Conservation (phyloP, 2,113 vertebrate species). For the Malurus melanocephalus region DNA sequence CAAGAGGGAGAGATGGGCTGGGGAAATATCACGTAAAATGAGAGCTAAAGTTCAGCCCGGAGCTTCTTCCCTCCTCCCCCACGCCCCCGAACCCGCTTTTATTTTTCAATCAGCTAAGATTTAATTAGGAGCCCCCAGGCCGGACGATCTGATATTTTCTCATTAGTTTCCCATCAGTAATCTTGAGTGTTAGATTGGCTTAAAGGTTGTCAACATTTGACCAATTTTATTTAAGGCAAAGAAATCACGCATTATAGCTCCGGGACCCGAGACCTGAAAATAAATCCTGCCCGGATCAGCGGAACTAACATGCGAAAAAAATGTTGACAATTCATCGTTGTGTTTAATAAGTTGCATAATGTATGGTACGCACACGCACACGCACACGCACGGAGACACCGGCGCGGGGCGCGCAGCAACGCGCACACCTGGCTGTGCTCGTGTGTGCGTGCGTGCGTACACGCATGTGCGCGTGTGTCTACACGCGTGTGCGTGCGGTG, state of each 20-base stretch:
- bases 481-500: rapidly evolving
- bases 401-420: neutral
- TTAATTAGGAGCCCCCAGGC: conserved; percentile 92
- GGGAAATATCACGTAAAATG: conserved; percentile 78
- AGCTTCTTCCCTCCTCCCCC: conserved; percentile 63
- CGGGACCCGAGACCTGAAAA: conserved; percentile 73
- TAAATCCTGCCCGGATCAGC: conserved; percentile 82
- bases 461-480: no score
- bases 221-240: conserved; percentile 81
- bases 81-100: conserved; percentile 72
- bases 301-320: conserved; percentile 80
- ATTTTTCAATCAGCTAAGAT: conserved; percentile 92
- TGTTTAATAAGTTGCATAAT: conserved; percentile 74
- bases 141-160: conserved; percentile 84
- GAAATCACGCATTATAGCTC: conserved; percentile 75
- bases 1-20: neutral
- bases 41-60: conserved; percentile 84
- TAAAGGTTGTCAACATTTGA: conserved; percentile 88
- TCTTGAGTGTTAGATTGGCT: conserved; percentile 82
- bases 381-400: neutral
- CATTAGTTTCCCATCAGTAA: conserved; percentile 88
- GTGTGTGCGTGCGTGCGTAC: neutral
- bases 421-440: neutral
- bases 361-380: neutral
- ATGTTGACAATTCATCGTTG: conserved; percentile 76